Percentiles rank a stretch among this genome's conserved stretches.
Conservation (phyloP, 2,797 vertebrate genomes). For the Chaenodraco wilsoni region DNA sequence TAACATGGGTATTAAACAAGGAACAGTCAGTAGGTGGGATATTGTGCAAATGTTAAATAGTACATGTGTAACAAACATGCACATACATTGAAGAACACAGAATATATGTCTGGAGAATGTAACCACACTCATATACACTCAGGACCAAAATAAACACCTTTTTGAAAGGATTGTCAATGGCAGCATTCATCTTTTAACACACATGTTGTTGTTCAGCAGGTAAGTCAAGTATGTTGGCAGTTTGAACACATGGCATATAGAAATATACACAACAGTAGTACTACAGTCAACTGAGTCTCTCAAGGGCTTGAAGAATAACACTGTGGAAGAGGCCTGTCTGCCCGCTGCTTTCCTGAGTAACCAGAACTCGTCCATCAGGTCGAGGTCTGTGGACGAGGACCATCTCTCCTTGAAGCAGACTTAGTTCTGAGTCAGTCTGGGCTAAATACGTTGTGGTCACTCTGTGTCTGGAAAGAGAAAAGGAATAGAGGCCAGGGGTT, state of each 20-base stretch:
- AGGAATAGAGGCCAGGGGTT: neutral
- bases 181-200: conserved; percentile 52
- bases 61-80: conserved; percentile 71
- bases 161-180: conserved; percentile 59
- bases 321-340: conserved; percentile 83
- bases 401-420: conserved; percentile 83
- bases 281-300: conserved; percentile 80
- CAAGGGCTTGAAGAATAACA: conserved; percentile 79
- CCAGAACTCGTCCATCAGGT: conserved; percentile 80
- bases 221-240: conserved; percentile 64
- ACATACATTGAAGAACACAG: conserved; percentile 52
- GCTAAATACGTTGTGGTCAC: conserved; percentile 79
- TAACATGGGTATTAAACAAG: conserved; percentile 63
- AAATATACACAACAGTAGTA: conserved; percentile 38
- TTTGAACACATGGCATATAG: conserved; percentile 48
- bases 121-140: conserved; percentile 47
- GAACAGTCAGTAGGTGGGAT: conserved; percentile 67
- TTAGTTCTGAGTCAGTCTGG: conserved; percentile 83
- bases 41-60: conserved; percentile 69
- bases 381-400: conserved; percentile 83
- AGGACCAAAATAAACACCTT: conserved; percentile 51
- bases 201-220: conserved; percentile 22
- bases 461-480: conserved; percentile 75
- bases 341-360: conserved; percentile 83
- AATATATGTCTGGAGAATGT: conserved; percentile 50